Percentiles rank a stretch among this genome's conserved stretches.
phyloP scores from a whole-genome alignment of 2,797 vertebrate species.

The Microtus californicus region DNA sequence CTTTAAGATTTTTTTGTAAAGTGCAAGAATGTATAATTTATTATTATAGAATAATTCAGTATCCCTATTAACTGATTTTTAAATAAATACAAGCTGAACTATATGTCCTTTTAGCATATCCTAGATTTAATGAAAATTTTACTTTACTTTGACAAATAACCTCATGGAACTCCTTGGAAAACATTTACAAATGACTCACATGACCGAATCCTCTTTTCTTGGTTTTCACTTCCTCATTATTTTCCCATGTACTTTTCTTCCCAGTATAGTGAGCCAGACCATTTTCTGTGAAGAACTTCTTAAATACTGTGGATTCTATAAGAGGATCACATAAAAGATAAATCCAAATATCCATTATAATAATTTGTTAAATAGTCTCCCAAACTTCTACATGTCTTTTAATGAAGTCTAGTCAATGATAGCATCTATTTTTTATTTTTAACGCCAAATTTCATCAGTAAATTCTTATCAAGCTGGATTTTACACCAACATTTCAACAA shows the following conservation, averaged over 20 bases:
- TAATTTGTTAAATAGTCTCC: neutral
- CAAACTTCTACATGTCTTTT: neutral
- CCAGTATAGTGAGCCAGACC: neutral
- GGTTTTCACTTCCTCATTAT: neutral
- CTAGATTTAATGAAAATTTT: neutral
- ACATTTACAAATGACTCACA: neutral
- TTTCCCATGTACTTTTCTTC: neutral
- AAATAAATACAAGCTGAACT: neutral
- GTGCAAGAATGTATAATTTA: neutral
- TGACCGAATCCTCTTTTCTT: neutral
- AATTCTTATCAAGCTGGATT: neutral
- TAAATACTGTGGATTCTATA: neutral
- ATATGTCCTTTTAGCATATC: neutral
- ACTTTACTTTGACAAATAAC: neutral
- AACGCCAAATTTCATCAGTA: neutral
- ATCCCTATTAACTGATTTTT: neutral
- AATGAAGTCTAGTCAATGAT: neutral
- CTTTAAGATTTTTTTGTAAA: neutral
- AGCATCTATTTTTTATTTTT: neutral
- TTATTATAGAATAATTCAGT: neutral
- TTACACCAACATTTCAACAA: neutral
- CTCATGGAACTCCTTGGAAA: neutral
- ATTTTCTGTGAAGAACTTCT: neutral
- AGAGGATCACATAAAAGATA: neutral
- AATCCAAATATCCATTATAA: neutral